Percentiles rank a stretch among this genome's conserved stretches.
Conservation (phyloP, 1,140 invertebrate species). For the Cepaea nemoralis region DNA sequence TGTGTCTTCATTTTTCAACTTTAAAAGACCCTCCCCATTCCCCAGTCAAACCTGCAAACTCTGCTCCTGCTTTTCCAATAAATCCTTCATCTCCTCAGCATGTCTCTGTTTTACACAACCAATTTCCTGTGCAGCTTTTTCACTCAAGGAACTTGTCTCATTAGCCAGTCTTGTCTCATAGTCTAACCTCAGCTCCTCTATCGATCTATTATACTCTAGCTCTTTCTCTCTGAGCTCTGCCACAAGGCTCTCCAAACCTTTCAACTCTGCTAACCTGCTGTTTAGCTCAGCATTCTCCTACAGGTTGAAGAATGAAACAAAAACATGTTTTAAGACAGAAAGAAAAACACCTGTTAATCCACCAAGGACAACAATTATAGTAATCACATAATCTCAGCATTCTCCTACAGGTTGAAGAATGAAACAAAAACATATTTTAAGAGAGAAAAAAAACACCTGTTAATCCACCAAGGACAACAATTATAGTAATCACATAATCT, state of each 20-base stretch:
- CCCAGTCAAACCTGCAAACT: background rate
- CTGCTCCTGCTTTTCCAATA: conserved; percentile 53
- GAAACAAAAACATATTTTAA: too few species aligned
- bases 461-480: too few species aligned
- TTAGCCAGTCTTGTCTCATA: conserved; percentile 43
- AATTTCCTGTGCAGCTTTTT: conserved; percentile 45
- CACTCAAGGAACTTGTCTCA: conserved; percentile 31
- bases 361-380: too few species aligned
- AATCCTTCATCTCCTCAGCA: conserved; percentile 50
- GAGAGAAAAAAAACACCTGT: too few species aligned
- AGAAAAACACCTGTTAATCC: too few species aligned
- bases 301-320: background rate
- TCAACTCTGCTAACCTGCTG: conserved; percentile 47
- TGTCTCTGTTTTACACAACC: conserved; percentile 55
- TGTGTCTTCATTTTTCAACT: too few species aligned
- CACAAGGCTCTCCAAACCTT: conserved; percentile 47
- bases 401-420: too few species aligned
- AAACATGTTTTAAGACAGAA: too few species aligned
- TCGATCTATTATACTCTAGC: conserved; percentile 31
- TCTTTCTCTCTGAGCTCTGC: conserved; percentile 41
- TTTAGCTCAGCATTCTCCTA: conserved; percentile 57
- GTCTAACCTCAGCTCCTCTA: background rate
- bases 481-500: too few species aligned
- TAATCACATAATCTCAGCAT: too few species aligned
- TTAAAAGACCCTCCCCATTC: too few species aligned